Conservation (phyloP, 2,888 invertebrate genomes). For the Volucella inanis region DNA sequence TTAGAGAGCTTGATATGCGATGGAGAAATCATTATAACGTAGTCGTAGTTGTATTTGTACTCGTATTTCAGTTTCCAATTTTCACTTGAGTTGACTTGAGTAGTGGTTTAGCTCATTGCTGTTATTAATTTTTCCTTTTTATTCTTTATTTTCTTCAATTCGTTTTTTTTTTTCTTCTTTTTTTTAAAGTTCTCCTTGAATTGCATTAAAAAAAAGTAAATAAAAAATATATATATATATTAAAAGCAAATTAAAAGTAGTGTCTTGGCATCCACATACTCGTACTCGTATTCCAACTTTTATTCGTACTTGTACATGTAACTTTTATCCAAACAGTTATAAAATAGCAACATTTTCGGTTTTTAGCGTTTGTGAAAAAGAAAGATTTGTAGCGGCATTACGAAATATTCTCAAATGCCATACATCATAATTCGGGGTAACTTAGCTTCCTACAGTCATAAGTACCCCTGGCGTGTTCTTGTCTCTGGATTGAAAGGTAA, state of each 20-base stretch:
- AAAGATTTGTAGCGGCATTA: conserved; percentile 72
- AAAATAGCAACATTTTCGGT: conserved; percentile 52
- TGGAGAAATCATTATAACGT: conserved; percentile 47
- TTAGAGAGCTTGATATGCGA: conserved; percentile 58
- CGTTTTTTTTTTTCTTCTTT: conserved; percentile 11
- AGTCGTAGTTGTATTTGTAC: too few relatives aligned
- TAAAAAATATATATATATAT: conserved; percentile 15
- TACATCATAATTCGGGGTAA: conserved; percentile 95
- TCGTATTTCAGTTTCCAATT: conserved; percentile 54
- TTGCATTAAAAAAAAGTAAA: conserved; percentile 31
- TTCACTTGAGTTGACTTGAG: conserved; percentile 56
- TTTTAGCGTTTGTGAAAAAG: conserved; percentile 59
- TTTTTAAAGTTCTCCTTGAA: conserved; percentile 35
- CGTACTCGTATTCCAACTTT: background rate
- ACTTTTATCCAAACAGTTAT: conserved; percentile 26
- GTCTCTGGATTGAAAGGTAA: conserved; percentile 94
- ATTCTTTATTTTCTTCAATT: conserved; percentile 1
- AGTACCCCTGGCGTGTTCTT: conserved; percentile 93
- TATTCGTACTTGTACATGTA: background rate
- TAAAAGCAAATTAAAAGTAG: conserved; percentile 30
- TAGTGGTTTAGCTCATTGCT: conserved; percentile 37
- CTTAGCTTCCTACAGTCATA: conserved; percentile 93
- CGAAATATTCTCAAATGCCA: conserved; percentile 86
- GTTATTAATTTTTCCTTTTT: conserved; percentile 19
- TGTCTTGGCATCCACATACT: conserved; percentile 18